Percentiles rank a stretch among this genome's conserved stretches.
These are phyloP conservation scores for Tetrax tetrax DNA, from an alignment of 2,113 vertebrate genomes.

Conservation along the genomic window DNA sequence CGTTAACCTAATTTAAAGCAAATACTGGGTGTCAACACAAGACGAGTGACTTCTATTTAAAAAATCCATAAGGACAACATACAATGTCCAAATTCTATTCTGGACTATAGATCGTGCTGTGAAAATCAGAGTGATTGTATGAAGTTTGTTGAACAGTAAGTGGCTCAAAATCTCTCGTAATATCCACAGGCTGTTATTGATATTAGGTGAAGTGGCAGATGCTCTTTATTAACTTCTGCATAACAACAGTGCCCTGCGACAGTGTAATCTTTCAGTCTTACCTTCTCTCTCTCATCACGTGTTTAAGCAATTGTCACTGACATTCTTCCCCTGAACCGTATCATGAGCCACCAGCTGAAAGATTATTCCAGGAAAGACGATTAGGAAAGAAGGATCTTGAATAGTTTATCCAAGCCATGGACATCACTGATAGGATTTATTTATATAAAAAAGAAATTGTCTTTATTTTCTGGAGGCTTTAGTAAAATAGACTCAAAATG, in stretches of 20 bases:
- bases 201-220: background rate
- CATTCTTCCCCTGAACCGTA: slow-evolving; percentile 54
- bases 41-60: background rate
- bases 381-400: slow-evolving; percentile 59
- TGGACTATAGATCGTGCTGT: background rate
- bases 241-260: background rate
- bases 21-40: background rate
- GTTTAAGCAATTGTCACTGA: background rate
- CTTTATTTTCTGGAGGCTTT: slow-evolving; percentile 37
- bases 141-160: slow-evolving; percentile 33
- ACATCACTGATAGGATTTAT: slow-evolving; percentile 32
- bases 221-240: background rate
- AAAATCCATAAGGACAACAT: background rate
- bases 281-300: background rate
- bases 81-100: slow-evolving; percentile 36
- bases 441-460: slow-evolving; percentile 45
- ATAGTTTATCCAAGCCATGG: slow-evolving; percentile 44
- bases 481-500: slow-evolving; percentile 13
- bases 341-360: slow-evolving; percentile 58
- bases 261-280: background rate
- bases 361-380: slow-evolving; percentile 69
- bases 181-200: background rate
- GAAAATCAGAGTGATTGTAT: background rate
- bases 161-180: slow-evolving; percentile 44
- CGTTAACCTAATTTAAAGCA: background rate